Percentiles rank a stretch among this genome's conserved stretches.
phyloP scores from a whole-genome alignment of 2,888 invertebrate genomes.

The Papilio protenor region DNA sequence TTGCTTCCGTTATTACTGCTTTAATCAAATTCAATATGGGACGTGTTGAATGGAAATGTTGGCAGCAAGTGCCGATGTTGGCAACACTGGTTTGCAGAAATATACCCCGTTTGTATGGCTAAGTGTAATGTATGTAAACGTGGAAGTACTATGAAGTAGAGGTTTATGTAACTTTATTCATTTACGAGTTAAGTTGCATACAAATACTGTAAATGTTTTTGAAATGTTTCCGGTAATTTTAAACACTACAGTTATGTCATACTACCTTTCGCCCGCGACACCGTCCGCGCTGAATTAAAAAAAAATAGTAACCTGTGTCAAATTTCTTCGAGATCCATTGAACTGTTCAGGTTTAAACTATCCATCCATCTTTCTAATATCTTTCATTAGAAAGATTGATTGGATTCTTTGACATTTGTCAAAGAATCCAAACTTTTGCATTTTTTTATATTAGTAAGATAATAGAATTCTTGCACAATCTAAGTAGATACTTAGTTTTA shows the following conservation, averaged over 20 bases:
- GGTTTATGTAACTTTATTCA: constrained; percentile 8
- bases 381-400: too few relatives aligned
- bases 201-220: not conserved
- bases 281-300: too few relatives aligned
- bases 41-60: constrained; percentile 41
- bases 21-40: constrained; percentile 53
- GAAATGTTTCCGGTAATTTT: not conserved
- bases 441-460: too few relatives aligned
- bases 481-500: not conserved
- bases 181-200: not conserved
- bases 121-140: not conserved
- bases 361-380: too few relatives aligned
- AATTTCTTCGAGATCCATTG: too few relatives aligned
- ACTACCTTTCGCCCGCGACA: too few relatives aligned
- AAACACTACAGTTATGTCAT: not conserved
- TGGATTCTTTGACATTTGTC: too few relatives aligned
- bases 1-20: constrained; percentile 52
- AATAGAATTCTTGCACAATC: too few relatives aligned
- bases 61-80: constrained; percentile 20
- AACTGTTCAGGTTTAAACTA: too few relatives aligned
- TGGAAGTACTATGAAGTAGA: not conserved
- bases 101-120: constrained; percentile 1
- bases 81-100: not conserved
- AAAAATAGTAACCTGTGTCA: too few relatives aligned
- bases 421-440: too few relatives aligned